These are phyloP conservation scores for Spialia ferax DNA, from an alignment of 2,888 invertebrate genomes.

Conservation along the genomic window DNA sequence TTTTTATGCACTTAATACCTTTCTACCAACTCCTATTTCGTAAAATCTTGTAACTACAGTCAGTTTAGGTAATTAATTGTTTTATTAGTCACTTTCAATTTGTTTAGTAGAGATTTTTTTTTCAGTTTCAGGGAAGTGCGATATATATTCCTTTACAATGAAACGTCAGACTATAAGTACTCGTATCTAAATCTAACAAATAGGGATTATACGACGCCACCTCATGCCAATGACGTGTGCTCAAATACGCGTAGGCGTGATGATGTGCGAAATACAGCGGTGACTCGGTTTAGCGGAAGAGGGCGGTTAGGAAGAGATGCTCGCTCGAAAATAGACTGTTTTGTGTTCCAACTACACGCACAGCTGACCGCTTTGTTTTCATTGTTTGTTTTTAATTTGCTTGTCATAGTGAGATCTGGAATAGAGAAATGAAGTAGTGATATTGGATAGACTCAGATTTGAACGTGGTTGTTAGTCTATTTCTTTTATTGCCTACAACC, in stretches of 20 bases:
- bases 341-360: slow-evolving; percentile 14
- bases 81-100: no score
- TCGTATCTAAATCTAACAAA: not conserved
- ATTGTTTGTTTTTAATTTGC: not conserved
- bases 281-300: slow-evolving; percentile 26
- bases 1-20: not conserved
- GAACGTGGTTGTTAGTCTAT: no score
- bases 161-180: not conserved
- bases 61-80: no score
- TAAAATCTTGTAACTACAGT: no score
- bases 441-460: no score
- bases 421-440: not conserved
- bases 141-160: not conserved
- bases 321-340: slow-evolving; percentile 13
- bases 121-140: no score
- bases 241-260: slow-evolving; percentile 24
- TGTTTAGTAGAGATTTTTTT: no score
- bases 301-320: slow-evolving; percentile 20
- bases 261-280: slow-evolving; percentile 20
- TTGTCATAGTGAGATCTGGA: not conserved
- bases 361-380: slow-evolving; percentile 14
- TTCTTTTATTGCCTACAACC: no score
- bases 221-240: slow-evolving; percentile 8
- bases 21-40: no score
- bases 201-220: not conserved